phyloP scores from a whole-genome alignment of 1,140 invertebrate species.

The Trypoxylus dichotomus region DNA sequence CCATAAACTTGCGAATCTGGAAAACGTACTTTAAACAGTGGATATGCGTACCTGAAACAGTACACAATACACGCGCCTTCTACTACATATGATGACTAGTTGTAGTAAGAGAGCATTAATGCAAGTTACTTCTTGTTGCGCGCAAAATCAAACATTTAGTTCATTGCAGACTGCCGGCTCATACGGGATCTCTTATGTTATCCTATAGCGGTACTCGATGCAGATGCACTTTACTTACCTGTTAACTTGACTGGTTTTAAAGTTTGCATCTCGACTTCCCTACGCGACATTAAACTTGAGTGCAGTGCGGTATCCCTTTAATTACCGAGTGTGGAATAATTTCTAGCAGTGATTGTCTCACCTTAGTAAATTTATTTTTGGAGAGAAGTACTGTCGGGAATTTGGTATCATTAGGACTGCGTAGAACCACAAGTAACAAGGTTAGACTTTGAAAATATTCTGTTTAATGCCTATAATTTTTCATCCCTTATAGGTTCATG shows the following conservation, averaged over 20 bases:
- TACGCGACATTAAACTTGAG: neutral
- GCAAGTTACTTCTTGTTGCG: slow-evolving; percentile 21
- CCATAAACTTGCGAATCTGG: too few relatives aligned
- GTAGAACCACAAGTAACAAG: neutral
- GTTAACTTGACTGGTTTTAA: neutral
- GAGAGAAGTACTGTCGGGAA: neutral
- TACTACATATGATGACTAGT: neutral
- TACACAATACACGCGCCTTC: neutral
- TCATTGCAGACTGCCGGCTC: slow-evolving; percentile 30
- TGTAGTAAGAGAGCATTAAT: slow-evolving; percentile 11
- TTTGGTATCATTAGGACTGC: neutral
- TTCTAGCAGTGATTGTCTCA: neutral
- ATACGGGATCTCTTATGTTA: slow-evolving; percentile 32
- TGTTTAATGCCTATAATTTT: too few relatives aligned
- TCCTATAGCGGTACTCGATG: slow-evolving; percentile 32
- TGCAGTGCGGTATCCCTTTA: neutral
- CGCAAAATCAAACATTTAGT: slow-evolving; percentile 33
- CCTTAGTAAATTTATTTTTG: neutral
- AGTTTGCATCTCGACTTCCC: neutral
- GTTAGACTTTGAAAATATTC: neutral
- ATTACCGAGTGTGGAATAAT: neutral
- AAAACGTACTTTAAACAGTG: neutral
- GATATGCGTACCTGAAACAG: neutral
- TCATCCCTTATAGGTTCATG: too few relatives aligned
- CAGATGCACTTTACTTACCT: slow-evolving; percentile 24